phyloP scores from a whole-genome alignment of 1,140 invertebrate species.

The Ceratosolen solmsi region DNA sequence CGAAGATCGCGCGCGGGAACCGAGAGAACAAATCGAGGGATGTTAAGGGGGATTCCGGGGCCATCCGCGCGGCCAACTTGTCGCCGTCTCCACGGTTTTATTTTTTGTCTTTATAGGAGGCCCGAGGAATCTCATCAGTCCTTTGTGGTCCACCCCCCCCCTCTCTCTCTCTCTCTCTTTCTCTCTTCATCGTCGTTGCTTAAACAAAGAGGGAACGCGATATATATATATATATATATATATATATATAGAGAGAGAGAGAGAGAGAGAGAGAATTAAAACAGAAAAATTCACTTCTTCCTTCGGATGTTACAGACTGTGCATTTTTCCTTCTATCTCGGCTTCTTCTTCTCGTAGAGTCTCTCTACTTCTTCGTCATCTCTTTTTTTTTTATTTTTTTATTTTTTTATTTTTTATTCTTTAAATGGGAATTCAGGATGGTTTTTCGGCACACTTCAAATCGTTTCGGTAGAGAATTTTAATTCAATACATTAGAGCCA shows the following conservation, averaged over 20 bases:
- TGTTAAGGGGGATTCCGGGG: not conserved
- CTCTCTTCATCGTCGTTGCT: not conserved
- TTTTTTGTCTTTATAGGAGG: constrained; percentile 16
- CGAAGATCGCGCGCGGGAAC: constrained; percentile 11
- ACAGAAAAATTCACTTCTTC: not conserved
- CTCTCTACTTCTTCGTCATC: not conserved
- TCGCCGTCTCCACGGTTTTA: not conserved
- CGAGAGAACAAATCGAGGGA: constrained; percentile 40
- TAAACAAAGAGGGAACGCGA: not conserved
- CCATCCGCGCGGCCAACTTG: not conserved
- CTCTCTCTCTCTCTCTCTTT: constrained; percentile 4
- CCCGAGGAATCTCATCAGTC: constrained; percentile 39
- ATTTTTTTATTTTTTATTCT: constrained; percentile 10
- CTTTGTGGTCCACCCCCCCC: not conserved
- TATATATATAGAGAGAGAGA: not conserved
- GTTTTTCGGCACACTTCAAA: constrained; percentile 45
- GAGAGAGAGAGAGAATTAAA: constrained; percentile 1
- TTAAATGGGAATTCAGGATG: constrained; percentile 21
- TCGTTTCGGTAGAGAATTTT: constrained; percentile 40
- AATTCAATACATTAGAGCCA: constrained; percentile 51
- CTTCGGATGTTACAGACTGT: not conserved
- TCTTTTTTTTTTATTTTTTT: not conserved
- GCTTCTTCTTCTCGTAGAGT: not conserved
- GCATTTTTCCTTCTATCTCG: not conserved
- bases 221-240: too few relatives aligned